Percentiles rank a stretch among this genome's conserved stretches.
These are phyloP conservation scores for Motacilla tschutschensis DNA, from an alignment of 2,113 vertebrate species.

Conservation along the genomic window DNA sequence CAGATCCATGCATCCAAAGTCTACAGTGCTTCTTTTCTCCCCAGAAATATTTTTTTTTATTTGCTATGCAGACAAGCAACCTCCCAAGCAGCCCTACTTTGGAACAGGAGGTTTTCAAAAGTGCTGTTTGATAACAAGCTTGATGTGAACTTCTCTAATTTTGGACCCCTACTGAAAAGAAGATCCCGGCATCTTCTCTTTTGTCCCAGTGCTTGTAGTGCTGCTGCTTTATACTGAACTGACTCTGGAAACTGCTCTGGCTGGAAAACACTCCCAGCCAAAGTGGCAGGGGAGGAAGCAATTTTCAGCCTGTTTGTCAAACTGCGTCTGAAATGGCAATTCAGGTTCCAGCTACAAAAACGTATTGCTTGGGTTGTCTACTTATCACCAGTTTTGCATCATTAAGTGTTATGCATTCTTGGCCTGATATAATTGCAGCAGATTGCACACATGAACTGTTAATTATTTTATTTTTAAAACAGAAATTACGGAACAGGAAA, in stretches of 20 bases:
- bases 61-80: background rate
- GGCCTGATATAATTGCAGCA: conserved; percentile 46
- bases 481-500: conserved; percentile 27
- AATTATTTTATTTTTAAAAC: conserved; percentile 64
- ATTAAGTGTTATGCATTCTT: conserved; percentile 57
- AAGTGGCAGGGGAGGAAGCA: background rate
- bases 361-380: conserved; percentile 46
- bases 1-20: background rate
- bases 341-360: conserved; percentile 39
- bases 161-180: background rate
- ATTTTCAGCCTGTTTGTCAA: conserved; percentile 33
- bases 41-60: background rate
- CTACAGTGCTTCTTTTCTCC: background rate
- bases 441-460: conserved; percentile 57
- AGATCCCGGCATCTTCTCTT: background rate
- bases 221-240: background rate
- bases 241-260: background rate
- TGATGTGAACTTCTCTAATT: background rate
- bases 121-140: background rate
- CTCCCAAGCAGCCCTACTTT: background rate
- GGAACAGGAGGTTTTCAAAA: background rate
- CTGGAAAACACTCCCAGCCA: background rate
- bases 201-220: background rate
- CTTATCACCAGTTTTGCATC: conserved; percentile 52
- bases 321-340: conserved; percentile 25